These are phyloP conservation scores for Scaptomyza cyrtandrae DNA, from an alignment of 2,888 invertebrate species.

Conservation along the genomic window DNA sequence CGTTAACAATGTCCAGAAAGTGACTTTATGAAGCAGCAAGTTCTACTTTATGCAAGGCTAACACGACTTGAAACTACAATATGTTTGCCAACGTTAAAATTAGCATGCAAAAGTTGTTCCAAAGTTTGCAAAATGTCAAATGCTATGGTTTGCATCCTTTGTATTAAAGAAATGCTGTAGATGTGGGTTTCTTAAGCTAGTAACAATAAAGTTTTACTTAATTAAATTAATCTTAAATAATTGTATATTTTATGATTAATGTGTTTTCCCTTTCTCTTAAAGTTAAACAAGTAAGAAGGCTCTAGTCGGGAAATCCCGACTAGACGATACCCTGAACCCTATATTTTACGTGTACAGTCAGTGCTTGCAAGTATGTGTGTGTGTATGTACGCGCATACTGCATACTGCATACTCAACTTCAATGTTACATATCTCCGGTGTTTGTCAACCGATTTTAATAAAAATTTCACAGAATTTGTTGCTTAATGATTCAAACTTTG, in stretches of 20 bases:
- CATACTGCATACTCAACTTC: too few species aligned
- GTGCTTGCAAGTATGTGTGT: too few species aligned
- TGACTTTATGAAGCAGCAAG: not conserved
- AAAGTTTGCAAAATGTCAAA: not conserved
- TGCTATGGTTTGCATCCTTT: not conserved
- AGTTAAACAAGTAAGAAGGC: not conserved
- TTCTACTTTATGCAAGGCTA: not conserved
- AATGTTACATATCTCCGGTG: too few species aligned
- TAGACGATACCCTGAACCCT: too few species aligned
- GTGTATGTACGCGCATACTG: too few species aligned
- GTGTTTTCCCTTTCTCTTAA: not conserved
- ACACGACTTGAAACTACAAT: not conserved
- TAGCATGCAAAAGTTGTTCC: not conserved
- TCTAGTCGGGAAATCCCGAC: too few species aligned
- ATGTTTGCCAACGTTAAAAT: not conserved
- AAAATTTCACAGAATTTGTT: too few species aligned
- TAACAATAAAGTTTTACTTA: not conserved
- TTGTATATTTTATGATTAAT: not conserved
- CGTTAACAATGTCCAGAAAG: slow-evolving; percentile 9
- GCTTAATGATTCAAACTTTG: too few species aligned
- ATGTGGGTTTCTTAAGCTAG: not conserved
- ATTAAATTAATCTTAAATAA: not conserved
- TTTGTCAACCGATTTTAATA: too few species aligned
- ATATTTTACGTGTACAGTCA: too few species aligned
- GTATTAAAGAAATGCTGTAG: not conserved